phyloP scores from a whole-genome alignment of 2,888 invertebrate genomes.

The Tipula helvola region DNA sequence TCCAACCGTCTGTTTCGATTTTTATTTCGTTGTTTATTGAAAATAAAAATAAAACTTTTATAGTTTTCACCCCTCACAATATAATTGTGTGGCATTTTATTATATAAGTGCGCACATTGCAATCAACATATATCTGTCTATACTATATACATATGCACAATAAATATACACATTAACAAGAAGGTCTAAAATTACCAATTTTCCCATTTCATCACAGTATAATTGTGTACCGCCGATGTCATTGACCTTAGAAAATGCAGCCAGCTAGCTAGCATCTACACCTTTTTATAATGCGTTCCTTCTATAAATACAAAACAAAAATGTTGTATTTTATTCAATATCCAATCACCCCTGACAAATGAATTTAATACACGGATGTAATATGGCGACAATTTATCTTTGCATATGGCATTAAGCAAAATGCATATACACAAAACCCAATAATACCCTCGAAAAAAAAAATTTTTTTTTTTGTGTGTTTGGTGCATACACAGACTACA shows the following conservation, averaged over 20 bases:
- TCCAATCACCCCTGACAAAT: neutral
- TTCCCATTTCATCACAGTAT: neutral
- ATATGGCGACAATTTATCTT: conserved; percentile 4
- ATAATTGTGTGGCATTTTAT: neutral
- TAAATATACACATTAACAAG: neutral
- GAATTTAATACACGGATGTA: conserved; percentile 4
- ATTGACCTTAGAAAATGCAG: neutral
- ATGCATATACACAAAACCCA: neutral
- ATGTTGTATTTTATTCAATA: neutral
- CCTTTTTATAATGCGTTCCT: neutral
- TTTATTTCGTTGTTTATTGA: neutral
- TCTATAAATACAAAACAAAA: neutral
- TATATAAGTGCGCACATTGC: neutral
- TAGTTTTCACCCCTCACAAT: neutral
- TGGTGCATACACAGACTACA: neutral
- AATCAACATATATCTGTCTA: neutral
- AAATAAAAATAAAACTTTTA: neutral
- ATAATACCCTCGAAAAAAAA: neutral
- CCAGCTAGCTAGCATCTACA: neutral
- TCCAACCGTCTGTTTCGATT: neutral
- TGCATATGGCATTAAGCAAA: neutral
- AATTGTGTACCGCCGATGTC: neutral
- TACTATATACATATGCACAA: neutral
- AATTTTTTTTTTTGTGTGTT: neutral
- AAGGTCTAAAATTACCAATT: neutral